Base-by-base conservation (phyloP, 35 echinoderm and acorn worm genomes). In the Lytechinus variegatus region DNA sequence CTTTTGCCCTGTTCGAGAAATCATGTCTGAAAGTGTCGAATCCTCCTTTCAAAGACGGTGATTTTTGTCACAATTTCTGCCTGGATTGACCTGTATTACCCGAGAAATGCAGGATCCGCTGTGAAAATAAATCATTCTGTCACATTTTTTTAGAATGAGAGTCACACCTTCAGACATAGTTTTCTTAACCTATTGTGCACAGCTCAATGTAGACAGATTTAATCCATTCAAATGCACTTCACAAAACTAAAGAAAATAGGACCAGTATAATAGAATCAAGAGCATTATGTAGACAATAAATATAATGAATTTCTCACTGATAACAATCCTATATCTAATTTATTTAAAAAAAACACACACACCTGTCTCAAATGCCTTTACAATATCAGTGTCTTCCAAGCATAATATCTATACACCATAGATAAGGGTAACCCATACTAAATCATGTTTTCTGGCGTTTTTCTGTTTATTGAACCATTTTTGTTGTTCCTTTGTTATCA, bases 391-490 rank as follows among this genome's bases (percentile, higher is more conserved):
- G 24, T 71, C 61, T 71, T 19, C 61, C 61, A 71, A 71, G 61
- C 24, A 71, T 21, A 16, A 71, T 21, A 16, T 56, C 55, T 56
- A 9, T 11, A 79, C 66, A 79, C n/a, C 5, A 24, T 6, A 79
- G n/a, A 79, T 79, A 24, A 19, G 66, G n/a, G 66, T 44, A 79
- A 79, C 6, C 6, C 66, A 79, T 19, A 79, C 21, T 52, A 52
- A 2, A 2, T 44, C 33, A 3, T 52, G 9, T 90, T 89, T 90
- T 52, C 4, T 90, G 29, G 33, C 52, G 13, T 90, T 9, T 54
- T 90, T 90, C 29, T 52, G 29, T 52, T 7, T 44, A 90, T 90
- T 90, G 66, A 79, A 90, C 88, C 88, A 90, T 54, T 90, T 90
- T 90, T 33, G 14, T 90, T 44, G 33, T 90, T 54, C 52, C 52